These are phyloP conservation scores for Premnoplex brunnescens DNA, from an alignment of 2,797 vertebrate species.

Conservation along the genomic window DNA sequence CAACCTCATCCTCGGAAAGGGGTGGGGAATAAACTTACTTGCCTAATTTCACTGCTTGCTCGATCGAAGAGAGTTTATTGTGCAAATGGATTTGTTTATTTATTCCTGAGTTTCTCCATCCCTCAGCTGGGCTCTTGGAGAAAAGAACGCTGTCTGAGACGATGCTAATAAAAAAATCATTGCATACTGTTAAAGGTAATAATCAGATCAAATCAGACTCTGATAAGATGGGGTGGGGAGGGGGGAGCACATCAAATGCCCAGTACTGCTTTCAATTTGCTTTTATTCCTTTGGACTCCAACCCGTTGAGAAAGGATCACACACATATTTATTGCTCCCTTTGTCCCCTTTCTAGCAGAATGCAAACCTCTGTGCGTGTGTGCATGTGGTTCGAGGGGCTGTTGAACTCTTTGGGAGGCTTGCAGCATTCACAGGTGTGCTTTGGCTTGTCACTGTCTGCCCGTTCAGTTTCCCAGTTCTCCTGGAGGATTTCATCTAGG, in stretches of 20 bases:
- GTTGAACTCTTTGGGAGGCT: background rate
- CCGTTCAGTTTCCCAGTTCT: background rate
- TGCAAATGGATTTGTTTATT: background rate
- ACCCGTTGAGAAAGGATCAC: constrained; percentile 32
- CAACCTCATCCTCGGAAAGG: background rate
- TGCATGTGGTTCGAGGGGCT: background rate
- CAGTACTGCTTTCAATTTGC: background rate
- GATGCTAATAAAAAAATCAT: background rate
- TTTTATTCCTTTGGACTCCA: constrained; percentile 59
- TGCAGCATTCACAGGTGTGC: background rate
- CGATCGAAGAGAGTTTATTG: background rate
- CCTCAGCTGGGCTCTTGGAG: background rate
- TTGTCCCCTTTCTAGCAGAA: constrained; percentile 9
- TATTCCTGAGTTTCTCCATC: background rate
- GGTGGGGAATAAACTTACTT: background rate
- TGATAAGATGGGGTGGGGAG: constrained; percentile 15
- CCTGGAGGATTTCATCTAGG: background rate
- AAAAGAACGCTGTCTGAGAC: background rate
- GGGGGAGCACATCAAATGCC: constrained; percentile 17
- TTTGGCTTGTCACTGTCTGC: background rate
- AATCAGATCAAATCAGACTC: constrained; percentile 6
- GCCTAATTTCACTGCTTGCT: background rate
- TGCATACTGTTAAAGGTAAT: constrained; percentile 2
- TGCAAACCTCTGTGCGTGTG: background rate
- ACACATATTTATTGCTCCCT: constrained; percentile 47